Conservation (phyloP, 2,797 vertebrate species). For the Poeciliopsis turneri region DNA sequence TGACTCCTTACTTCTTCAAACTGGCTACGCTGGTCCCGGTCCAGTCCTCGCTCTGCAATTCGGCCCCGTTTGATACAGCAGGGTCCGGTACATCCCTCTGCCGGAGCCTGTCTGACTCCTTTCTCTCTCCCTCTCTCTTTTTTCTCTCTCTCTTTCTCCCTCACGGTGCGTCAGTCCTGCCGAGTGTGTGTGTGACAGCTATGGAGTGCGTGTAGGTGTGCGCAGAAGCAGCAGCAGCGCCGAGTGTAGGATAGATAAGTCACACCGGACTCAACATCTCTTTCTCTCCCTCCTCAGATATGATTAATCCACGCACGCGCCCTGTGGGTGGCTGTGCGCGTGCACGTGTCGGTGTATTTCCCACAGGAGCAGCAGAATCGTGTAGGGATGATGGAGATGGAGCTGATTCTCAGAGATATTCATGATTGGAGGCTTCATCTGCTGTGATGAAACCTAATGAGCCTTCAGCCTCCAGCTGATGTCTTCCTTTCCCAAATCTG, state of each 20-base stretch:
- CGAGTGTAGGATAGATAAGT: constrained; percentile 59
- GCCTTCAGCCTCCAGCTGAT: constrained; percentile 23
- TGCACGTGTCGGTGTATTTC: constrained; percentile 61
- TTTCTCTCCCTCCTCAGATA: constrained; percentile 39
- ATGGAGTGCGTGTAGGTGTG: constrained; percentile 55
- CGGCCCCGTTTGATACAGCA: constrained; percentile 55
- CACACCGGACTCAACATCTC: constrained; percentile 56
- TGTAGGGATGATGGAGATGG: constrained; percentile 42
- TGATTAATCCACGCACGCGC: constrained; percentile 67
- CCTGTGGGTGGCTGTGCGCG: constrained; percentile 68
- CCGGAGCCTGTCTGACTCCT: constrained; percentile 58
- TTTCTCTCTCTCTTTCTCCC: constrained; percentile 11
- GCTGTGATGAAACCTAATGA: constrained; percentile 44
- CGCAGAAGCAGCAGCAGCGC: constrained; percentile 46
- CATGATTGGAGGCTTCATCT: constrained; percentile 25
- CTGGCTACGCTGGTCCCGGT: constrained; percentile 30
- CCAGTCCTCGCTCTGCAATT: constrained; percentile 13
- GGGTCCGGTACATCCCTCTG: constrained; percentile 67
- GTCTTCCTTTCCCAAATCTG: constrained; percentile 1
- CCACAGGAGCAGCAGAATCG: constrained; percentile 54
- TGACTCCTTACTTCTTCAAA: constrained; percentile 33
- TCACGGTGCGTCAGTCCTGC: constrained; percentile 46
- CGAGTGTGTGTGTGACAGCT: constrained; percentile 18
- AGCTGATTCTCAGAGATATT: constrained; percentile 39
- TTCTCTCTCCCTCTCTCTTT: constrained; percentile 26